These are phyloP conservation scores for Octopus sinensis DNA, from an alignment of 1,140 invertebrate species.

Conservation along the genomic window DNA sequence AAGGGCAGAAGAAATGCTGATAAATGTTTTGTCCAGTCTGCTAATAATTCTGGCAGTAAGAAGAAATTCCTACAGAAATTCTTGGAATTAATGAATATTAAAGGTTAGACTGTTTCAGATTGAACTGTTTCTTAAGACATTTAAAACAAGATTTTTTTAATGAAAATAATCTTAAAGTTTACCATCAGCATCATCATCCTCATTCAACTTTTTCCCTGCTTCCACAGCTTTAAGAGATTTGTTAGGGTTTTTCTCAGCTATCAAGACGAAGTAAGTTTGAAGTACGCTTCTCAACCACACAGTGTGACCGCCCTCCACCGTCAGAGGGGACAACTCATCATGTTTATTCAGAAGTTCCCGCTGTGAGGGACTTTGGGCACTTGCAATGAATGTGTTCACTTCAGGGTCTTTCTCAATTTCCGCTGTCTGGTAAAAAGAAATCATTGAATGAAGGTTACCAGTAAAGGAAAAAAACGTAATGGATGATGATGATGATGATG, in stretches of 20 bases:
- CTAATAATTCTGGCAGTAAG: too few relatives aligned
- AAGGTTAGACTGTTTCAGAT: too few relatives aligned
- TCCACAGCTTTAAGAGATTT: slow-evolving; percentile 52
- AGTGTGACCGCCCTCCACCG: slow-evolving; percentile 82
- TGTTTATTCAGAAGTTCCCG: slow-evolving; percentile 72
- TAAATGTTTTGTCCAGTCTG: too few relatives aligned
- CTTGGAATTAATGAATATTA: too few relatives aligned
- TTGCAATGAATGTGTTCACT: slow-evolving; percentile 92
- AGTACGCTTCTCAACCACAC: slow-evolving; percentile 74
- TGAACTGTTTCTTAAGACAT: too few relatives aligned
- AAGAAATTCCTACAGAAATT: too few relatives aligned
- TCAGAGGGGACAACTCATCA: slow-evolving; percentile 68
- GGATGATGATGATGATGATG: too few relatives aligned
- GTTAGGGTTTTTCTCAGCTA: slow-evolving; percentile 64
- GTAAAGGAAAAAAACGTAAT: too few relatives aligned
- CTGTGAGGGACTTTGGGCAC: slow-evolving; percentile 79
- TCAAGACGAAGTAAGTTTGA: slow-evolving; percentile 83
- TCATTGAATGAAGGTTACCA: not conserved
- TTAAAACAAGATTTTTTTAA: too few relatives aligned
- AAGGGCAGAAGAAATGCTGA: too few relatives aligned
- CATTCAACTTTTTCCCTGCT: slow-evolving; percentile 9
- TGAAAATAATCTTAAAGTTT: not conserved
- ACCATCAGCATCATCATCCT: slow-evolving; percentile 21
- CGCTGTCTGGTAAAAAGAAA: slow-evolving; percentile 24
- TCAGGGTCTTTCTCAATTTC: slow-evolving; percentile 55